Evolutionary conservation across 2,888 invertebrate genomes (phyloP).

Genomic region (Meandrusa payeni): DNA sequence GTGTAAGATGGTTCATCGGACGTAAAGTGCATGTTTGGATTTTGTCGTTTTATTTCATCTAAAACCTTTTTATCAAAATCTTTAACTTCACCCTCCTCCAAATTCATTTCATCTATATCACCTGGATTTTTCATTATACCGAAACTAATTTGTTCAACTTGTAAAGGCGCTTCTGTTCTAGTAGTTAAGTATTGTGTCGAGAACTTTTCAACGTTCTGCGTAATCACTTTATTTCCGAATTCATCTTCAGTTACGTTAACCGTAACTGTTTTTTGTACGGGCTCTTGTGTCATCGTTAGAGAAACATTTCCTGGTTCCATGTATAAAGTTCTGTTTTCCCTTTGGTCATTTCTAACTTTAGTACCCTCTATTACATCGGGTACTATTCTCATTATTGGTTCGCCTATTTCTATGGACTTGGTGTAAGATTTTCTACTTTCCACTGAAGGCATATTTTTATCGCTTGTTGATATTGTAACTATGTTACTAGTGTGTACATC

Average conservation of each 20-base stretch:
- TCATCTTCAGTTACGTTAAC: slow-evolving; percentile 75
- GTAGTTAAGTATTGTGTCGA: slow-evolving; percentile 65
- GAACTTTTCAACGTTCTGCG: slow-evolving; percentile 70
- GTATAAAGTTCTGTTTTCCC: slow-evolving; percentile 61
- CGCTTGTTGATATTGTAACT: slow-evolving; percentile 69
- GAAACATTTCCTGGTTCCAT: slow-evolving; percentile 72
- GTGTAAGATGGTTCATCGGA: slow-evolving; percentile 70
- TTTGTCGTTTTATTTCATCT: slow-evolving; percentile 68
- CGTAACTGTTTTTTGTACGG: slow-evolving; percentile 72
- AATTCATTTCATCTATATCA: slow-evolving; percentile 55
- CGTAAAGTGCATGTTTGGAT: slow-evolving; percentile 72
- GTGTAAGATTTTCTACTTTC: slow-evolving; percentile 63
- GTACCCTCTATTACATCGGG: slow-evolving; percentile 72
- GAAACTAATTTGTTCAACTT: slow-evolving; percentile 72
- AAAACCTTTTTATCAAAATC: slow-evolving; percentile 65
- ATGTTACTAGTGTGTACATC: slow-evolving; percentile 53
- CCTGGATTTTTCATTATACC: slow-evolving; percentile 64
- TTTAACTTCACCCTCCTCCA: slow-evolving; percentile 69
- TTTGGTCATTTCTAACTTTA: slow-evolving; percentile 55
- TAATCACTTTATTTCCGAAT: slow-evolving; percentile 73
- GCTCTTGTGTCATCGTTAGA: slow-evolving; percentile 72
- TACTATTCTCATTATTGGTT: slow-evolving; percentile 56
- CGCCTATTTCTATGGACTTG: slow-evolving; percentile 76
- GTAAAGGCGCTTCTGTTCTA: slow-evolving; percentile 66
- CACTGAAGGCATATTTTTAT: slow-evolving; percentile 56